A percentile compares a stretch with the other conserved stretches of the same genome.
phyloP scores from a whole-genome alignment of 2,888 invertebrate species.

The Aleiodes leptofemur region DNA sequence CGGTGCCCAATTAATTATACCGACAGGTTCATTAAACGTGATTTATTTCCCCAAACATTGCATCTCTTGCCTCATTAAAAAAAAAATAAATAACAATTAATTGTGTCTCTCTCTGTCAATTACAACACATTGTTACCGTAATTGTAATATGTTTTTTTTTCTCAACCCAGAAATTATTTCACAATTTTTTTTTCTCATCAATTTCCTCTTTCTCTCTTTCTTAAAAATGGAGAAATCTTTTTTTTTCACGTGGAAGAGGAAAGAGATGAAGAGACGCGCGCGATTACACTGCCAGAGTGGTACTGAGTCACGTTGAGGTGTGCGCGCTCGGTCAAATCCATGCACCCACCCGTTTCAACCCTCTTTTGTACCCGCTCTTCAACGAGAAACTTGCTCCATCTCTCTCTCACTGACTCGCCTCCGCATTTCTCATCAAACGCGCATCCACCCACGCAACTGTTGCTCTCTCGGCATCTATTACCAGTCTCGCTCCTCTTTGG shows the following conservation, averaged over 20 bases:
- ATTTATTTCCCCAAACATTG: no score
- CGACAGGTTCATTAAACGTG: no score
- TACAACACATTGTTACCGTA: no score
- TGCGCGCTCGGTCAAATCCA: conserved; percentile 60
- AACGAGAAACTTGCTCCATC: conserved; percentile 36
- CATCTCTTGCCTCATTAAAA: no score
- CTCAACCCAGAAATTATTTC: no score
- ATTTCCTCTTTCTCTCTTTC: no score
- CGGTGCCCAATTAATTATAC: no score
- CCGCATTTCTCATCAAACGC: conserved; percentile 66
- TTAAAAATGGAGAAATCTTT: background rate
- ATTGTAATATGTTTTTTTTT: no score
- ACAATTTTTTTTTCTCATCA: no score
- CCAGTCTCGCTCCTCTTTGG: conserved; percentile 45
- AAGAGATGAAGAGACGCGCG: conserved; percentile 38
- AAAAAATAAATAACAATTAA: no score
- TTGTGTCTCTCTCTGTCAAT: no score
- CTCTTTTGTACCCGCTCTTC: conserved; percentile 48
- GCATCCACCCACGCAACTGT: conserved; percentile 74
- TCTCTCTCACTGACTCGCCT: conserved; percentile 46
- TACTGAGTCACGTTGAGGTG: conserved; percentile 63
- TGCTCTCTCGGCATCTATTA: conserved; percentile 66
- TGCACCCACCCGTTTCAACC: conserved; percentile 54
- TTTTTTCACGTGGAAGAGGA: no score
- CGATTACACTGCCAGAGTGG: conserved; percentile 63